Base-by-base conservation (phyloP, 2,113 vertebrate species). In the Brachypteracias leptosomus region DNA sequence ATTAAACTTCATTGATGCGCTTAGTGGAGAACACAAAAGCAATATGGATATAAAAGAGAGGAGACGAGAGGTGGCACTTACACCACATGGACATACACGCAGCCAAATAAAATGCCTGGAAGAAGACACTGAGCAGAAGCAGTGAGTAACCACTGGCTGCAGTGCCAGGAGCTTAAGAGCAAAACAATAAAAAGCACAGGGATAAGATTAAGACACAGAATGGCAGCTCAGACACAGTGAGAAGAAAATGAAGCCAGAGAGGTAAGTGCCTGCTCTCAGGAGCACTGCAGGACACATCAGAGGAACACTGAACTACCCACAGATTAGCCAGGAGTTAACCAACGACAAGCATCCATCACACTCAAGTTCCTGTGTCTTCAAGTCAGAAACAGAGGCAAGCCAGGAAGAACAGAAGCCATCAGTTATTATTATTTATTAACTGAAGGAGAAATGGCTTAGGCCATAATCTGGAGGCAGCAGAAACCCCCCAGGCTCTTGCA, bases 11-110 rank as follows among this genome's bases (percentile, higher is more conserved):
- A 47, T 33, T 19, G 46, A 21, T 12, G 16, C 21, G 52, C 31
- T 38, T 1, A 33, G 13, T 8, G 38, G 10, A 36, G 58, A 54
- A 44, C 31, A 44, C 28, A 52, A 51, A 67, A 40, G 33, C 31
- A 2, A 2, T 14, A 31, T 19, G 20, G 31, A 22, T 7, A 36
- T 2, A 28, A 18, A 57, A 51, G 33, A 49, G 7, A 86, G 58
- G 38, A 63, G 46, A 28, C 7, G 9, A 8, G 14, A 58, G 40
- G 79, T 44, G 19, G n/a, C 62, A 3, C 10, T 68, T 40, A 36
- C 6, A 35, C 17, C 55, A 33, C 59, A 33, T 0, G 4, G 55
- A 80, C 47, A 28, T 21, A 31, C 0, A 3, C 0, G 26, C 11
- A 42, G 22, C 18, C 4, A 8, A 72, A 33, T 16, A 62, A 62